Evolutionary conservation across 2,888 invertebrate species (phyloP).

Genomic region (Pelosia muscerda): DNA sequence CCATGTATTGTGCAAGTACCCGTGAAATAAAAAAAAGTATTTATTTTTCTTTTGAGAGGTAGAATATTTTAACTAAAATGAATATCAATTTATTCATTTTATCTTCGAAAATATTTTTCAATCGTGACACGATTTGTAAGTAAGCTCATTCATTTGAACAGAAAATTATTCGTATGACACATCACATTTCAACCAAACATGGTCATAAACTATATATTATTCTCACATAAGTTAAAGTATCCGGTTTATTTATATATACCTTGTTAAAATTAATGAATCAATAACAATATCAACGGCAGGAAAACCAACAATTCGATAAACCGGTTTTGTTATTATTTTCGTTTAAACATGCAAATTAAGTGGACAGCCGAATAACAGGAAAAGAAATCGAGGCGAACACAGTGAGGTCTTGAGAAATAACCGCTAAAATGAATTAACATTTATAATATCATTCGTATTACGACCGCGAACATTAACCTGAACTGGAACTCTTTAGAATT

Average conservation of each 20-base stretch:
- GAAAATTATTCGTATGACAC: background rate
- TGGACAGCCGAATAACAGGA: constrained; percentile 62
- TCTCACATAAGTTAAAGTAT: constrained; percentile 37
- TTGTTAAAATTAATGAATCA: constrained; percentile 50
- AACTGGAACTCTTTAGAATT: constrained; percentile 23
- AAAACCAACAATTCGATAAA: constrained; percentile 55
- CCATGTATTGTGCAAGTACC: background rate
- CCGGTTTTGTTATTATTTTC: constrained; percentile 51
- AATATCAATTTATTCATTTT: background rate
- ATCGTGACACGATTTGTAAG: constrained; percentile 1
- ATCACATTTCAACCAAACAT: constrained; percentile 19
- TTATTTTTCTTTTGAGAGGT: background rate
- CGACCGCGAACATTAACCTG: constrained; percentile 23
- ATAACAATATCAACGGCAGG: constrained; percentile 47
- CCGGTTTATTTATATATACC: constrained; percentile 47
- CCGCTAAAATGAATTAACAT: constrained; percentile 43
- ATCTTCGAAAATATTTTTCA: background rate
- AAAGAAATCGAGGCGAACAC: constrained; percentile 62
- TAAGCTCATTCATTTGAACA: constrained; percentile 20
- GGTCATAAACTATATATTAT: constrained; percentile 22
- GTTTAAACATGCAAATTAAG: constrained; percentile 52
- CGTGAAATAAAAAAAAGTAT: background rate
- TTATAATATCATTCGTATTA: constrained; percentile 44
- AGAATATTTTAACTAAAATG: background rate
- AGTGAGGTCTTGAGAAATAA: constrained; percentile 49